Base-by-base conservation (phyloP, 2,888 invertebrate genomes). In the Andrena bucephala region DNA sequence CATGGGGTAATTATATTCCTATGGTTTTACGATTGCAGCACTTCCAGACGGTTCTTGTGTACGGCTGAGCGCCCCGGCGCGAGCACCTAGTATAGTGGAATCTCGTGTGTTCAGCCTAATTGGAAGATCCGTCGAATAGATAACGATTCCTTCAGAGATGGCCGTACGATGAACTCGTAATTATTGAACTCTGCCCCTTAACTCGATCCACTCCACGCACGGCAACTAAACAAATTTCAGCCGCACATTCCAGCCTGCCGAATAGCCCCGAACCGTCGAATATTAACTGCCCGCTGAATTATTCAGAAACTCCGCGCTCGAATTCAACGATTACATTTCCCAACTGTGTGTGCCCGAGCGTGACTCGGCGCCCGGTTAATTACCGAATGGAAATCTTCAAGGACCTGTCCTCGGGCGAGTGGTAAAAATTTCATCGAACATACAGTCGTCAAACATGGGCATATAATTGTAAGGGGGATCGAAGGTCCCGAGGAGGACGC, bases 101-200 rank as follows among this genome's bases (percentile, higher is more conserved):
- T 74, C 68, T 42, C 59, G 42, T 73, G 67, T 57, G 27, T 33
- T 42, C 54, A 13, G 20, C 42, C 27, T 52, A 33, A 81, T 78
- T 66, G 66, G 33, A 33, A 27, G 27, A 27, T 24, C 13, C 33
- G 52, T 54, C 54, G 54, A 57, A 36, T 71, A 54, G 59, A 68
- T 54, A 57, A 69, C 66, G 33, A 20, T 60, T 78, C 31, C 52
- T 27, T 20, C 24, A 4, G 8, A 10, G 50, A 59, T n/a, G 59
- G 13, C 1, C 27, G 36, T 42, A 42, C 42, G 42, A 42, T 16
- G 42, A 33, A n/a, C 13, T 31, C n/a, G 20, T 77, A 63, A 77
- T 77, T 62, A 50, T 31, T 7, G 27, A 13, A 6, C 24, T 27
- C 8, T 33, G 6, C 59, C n/a, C 10, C 27, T 20, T 5, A 62